Evolutionary conservation across 2,888 invertebrate species (phyloP).

Genomic region (Operophtera brumata): DNA sequence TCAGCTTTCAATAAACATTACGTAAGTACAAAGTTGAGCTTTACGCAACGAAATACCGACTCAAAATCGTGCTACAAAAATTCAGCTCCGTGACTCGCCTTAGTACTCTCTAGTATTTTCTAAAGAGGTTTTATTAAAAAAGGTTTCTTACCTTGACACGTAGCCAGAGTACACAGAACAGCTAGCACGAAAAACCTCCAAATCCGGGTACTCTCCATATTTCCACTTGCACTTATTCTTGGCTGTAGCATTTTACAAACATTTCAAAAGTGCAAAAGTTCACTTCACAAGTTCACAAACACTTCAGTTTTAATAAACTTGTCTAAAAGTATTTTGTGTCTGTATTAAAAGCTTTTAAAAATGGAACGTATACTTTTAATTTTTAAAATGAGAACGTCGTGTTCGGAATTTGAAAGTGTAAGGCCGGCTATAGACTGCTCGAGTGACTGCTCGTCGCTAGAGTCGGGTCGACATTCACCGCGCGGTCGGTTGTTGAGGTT

Average conservation of each 20-base stretch:
- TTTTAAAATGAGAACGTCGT: slow-evolving; percentile 29
- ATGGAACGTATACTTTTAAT: neutral
- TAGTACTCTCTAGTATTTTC: neutral
- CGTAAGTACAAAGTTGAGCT: slow-evolving; percentile 19
- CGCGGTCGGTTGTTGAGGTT: slow-evolving; percentile 13
- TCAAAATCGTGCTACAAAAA: slow-evolving; percentile 21
- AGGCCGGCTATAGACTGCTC: slow-evolving; percentile 18
- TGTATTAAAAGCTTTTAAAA: slow-evolving; percentile 1
- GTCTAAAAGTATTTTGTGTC: slow-evolving; percentile 15
- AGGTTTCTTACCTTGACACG: slow-evolving; percentile 70
- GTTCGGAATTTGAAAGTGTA: slow-evolving; percentile 29
- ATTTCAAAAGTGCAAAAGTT: slow-evolving; percentile 48
- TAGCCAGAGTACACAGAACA: slow-evolving; percentile 50
- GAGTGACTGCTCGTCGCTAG: slow-evolving; percentile 22
- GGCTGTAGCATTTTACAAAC: slow-evolving; percentile 69
- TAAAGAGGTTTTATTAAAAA: slow-evolving; percentile 22
- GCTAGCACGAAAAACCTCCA: slow-evolving; percentile 50
- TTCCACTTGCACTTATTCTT: slow-evolving; percentile 64
- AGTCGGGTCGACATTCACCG: slow-evolving; percentile 27
- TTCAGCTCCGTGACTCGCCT: slow-evolving; percentile 4
- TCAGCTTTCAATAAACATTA: slow-evolving; percentile 25
- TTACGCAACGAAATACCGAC: slow-evolving; percentile 24
- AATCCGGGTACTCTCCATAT: slow-evolving; percentile 53
- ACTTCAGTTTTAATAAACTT: slow-evolving; percentile 28
- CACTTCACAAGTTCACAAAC: slow-evolving; percentile 54